Evolutionary conservation across 23 tunicate species (phyloP), one percentile per base, ranked within the genome.

Genomic region (Trididemnum miniatum): DNA sequence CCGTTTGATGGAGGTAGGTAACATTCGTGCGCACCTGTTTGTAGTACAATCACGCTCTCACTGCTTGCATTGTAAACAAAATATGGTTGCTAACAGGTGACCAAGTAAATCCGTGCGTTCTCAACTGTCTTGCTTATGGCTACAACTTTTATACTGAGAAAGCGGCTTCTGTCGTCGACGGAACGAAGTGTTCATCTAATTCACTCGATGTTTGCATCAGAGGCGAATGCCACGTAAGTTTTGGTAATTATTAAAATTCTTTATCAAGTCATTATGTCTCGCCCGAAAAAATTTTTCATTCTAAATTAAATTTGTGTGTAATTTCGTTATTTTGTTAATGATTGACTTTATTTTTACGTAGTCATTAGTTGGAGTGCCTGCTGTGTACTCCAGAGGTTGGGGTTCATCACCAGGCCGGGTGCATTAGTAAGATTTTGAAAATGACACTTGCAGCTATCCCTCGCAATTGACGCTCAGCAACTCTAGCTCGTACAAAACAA

Each of bases 221-320:
- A 69, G 99, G 99, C 31, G 91, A 91, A 67, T 96, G 99, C 80
- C 97, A 96, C 51, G 99, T 91, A 87, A 91, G 99, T 71, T 1
- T 15, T 62, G n/a, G n/a, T n/a, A n/a, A n/a, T n/a, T 24, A 63
- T 63, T 20, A 15, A 15, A 63, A 63, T n/a, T 24, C 25, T 15
- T 15, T 9, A 49, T 49, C 12, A 49, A 49, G 57, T 18, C 15
- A 49, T 49, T 49, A 9, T 18, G 12, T 49, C 57, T 12, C 15
- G 12, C 57, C 12, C 12, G 57, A 49, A 18, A 49, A 49, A 49
- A 49, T 49, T 49, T 49, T 49, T 49, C 57, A 9, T 49, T 49
- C 18, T 49, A n/a, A n/a, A n/a, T n/a, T n/a, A n/a, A n/a, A n/a
- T n/a, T n/a, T n/a, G n/a, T n/a, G n/a, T n/a, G n/a, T n/a, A n/a